Conservation (phyloP, 1,140 invertebrate genomes). For the Caerostris darwini region DNA sequence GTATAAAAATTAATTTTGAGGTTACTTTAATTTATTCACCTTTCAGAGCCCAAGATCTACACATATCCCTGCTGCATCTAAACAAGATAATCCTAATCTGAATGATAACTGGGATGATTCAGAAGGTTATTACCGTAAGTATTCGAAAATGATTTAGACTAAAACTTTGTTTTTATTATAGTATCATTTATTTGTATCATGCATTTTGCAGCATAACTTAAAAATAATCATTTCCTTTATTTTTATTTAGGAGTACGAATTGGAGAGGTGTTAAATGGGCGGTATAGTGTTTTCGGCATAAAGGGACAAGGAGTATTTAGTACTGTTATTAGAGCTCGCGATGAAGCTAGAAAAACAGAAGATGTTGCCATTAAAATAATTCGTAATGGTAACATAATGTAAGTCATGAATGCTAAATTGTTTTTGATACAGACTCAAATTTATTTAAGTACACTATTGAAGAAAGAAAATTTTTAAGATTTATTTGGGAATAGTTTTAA, state of each 20-base stretch:
- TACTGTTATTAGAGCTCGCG: slow-evolving; percentile 97
- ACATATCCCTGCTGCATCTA: slow-evolving; percentile 86
- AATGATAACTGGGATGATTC: slow-evolving; percentile 99
- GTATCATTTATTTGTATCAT: too few species aligned
- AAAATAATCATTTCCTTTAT: not conserved
- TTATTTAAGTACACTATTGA: too few species aligned
- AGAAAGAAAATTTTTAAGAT: too few species aligned
- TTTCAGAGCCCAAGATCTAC: slow-evolving; percentile 88
- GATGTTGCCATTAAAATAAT: slow-evolving; percentile 99
- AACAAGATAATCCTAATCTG: slow-evolving; percentile 93
- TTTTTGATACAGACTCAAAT: too few species aligned
- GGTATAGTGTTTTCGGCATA: slow-evolving; percentile 97
- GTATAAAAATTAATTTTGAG: not conserved
- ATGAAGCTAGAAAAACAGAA: slow-evolving; percentile 90
- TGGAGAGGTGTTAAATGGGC: slow-evolving; percentile 94
- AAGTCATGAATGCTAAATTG: slow-evolving; percentile 82
- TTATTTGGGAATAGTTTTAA: too few species aligned
- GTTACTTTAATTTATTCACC: not conserved
- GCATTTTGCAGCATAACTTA: too few species aligned
- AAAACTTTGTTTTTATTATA: too few species aligned
- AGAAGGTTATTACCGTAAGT: slow-evolving; percentile 96
- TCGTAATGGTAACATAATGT: slow-evolving; percentile 99
- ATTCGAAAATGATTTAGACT: not conserved
- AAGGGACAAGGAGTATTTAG: slow-evolving; percentile 99
- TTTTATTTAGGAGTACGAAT: slow-evolving; percentile 89